Evolutionary conservation across 2,888 invertebrate species (phyloP).

Genomic region (Sipha maydis): DNA sequence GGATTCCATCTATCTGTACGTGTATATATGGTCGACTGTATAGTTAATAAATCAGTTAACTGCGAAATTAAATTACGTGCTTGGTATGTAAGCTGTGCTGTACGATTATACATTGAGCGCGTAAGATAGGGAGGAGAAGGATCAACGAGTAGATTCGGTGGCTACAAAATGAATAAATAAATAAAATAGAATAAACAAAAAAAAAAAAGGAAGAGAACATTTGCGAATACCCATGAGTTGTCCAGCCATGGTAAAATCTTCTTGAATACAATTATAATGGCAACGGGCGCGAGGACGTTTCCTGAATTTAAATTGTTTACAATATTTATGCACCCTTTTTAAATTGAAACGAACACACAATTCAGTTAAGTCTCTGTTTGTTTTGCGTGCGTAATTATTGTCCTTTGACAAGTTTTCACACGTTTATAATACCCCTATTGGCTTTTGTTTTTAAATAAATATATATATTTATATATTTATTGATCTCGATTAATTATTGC

Average conservation of each 20-base stretch:
- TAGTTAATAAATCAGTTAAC: constrained; percentile 44
- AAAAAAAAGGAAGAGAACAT: constrained; percentile 5
- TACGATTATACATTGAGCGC: constrained; percentile 15
- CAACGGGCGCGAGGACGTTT: constrained; percentile 16
- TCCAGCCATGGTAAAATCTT: constrained; percentile 21
- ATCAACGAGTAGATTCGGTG: background rate
- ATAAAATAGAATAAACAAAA: background rate
- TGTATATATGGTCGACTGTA: background rate
- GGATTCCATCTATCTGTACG: constrained; percentile 11
- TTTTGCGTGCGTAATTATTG: background rate
- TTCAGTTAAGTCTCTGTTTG: constrained; percentile 1
- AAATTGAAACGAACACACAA: background rate
- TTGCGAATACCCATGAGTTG: constrained; percentile 37
- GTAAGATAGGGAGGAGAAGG: background rate
- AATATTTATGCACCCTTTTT: background rate
- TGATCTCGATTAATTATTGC: too few species aligned
- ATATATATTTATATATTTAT: too few species aligned
- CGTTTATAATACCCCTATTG: background rate
- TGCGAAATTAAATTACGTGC: constrained; percentile 43
- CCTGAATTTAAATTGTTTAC: constrained; percentile 43
- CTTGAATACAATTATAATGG: constrained; percentile 39
- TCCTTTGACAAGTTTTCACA: background rate
- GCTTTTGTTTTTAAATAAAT: too few species aligned
- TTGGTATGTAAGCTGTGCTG: constrained; percentile 14
- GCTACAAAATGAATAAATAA: constrained; percentile 17